phyloP scores from a whole-genome alignment of 53 echinoderm and acorn worm genomes.

The Antedon mediterranea region DNA sequence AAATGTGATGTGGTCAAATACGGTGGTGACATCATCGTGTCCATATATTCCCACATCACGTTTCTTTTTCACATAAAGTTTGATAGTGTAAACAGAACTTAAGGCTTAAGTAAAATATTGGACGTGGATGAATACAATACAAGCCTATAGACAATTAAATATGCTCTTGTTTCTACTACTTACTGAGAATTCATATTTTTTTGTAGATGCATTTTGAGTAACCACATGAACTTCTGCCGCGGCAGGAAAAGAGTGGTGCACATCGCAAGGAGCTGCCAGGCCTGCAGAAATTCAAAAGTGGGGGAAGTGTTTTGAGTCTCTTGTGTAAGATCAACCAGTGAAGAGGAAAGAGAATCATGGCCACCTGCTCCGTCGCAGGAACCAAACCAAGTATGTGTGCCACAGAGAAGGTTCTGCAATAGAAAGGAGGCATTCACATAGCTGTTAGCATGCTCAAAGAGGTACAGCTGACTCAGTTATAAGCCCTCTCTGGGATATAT shows the following conservation, averaged over 20 bases:
- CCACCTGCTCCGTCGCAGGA: slow-evolving; percentile 21
- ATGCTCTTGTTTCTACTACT: slow-evolving; percentile 13
- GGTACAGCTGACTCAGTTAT: not conserved
- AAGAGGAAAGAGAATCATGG: slow-evolving; percentile 12
- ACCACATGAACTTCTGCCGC: slow-evolving; percentile 73
- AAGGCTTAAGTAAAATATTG: too few relatives aligned
- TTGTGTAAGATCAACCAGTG: slow-evolving; percentile 35
- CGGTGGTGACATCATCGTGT: too few relatives aligned
- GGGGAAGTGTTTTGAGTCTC: slow-evolving; percentile 24
- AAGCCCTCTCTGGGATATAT: too few relatives aligned
- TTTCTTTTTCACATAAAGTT: too few relatives aligned
- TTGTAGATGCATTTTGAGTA: slow-evolving; percentile 72
- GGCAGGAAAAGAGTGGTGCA: slow-evolving; percentile 75
- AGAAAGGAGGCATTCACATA: not conserved
- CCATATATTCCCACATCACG: too few relatives aligned
- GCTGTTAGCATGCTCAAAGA: not conserved
- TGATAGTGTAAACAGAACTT: too few relatives aligned
- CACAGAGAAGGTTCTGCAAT: slow-evolving; percentile 38
- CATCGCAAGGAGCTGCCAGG: slow-evolving; percentile 75
- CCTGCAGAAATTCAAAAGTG: slow-evolving; percentile 47
- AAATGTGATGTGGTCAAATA: too few relatives aligned
- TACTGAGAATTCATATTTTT: slow-evolving; percentile 67
- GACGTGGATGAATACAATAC: too few relatives aligned
- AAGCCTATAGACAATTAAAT: too few relatives aligned
- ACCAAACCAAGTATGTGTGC: slow-evolving; percentile 31